Conservation (phyloP, 2,888 invertebrate species). For the Hipparchia semele region DNA sequence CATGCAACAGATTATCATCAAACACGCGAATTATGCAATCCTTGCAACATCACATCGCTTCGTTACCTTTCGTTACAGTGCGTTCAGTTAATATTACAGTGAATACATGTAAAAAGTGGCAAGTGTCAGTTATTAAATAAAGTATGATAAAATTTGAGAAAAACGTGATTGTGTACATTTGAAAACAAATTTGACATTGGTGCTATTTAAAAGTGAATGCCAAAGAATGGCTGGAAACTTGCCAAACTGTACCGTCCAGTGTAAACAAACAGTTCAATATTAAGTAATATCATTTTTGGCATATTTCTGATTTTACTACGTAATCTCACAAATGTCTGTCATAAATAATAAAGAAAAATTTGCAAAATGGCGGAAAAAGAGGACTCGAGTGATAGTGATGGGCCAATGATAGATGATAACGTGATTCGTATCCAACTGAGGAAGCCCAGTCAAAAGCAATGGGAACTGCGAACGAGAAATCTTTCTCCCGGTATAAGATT, state of each 20-base stretch:
- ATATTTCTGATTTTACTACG: constrained; percentile 47
- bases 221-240: constrained; percentile 65
- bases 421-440: constrained; percentile 84
- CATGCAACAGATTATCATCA: constrained; percentile 53
- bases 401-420: constrained; percentile 78
- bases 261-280: constrained; percentile 78
- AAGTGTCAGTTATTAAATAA: constrained; percentile 39
- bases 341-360: constrained; percentile 46
- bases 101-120: constrained; percentile 57
- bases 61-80: constrained; percentile 40
- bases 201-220: constrained; percentile 74
- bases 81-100: constrained; percentile 68
- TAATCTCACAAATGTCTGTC: constrained; percentile 45
- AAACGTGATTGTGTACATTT: constrained; percentile 51
- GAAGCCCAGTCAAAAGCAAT: constrained; percentile 84
- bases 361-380: constrained; percentile 64
- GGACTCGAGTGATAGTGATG: constrained; percentile 70
- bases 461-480: constrained; percentile 85
- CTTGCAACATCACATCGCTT: constrained; percentile 51
- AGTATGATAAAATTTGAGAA: constrained; percentile 23
- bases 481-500: constrained; percentile 83
- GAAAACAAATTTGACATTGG: constrained; percentile 81
- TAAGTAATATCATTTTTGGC: constrained; percentile 53
- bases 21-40: constrained; percentile 43
- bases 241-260: constrained; percentile 78